A percentile compares a stretch with the other conserved stretches of the same genome.
Evolutionary conservation across 1,140 invertebrate species (phyloP).

Genomic region (Palaemon carinicauda): DNA sequence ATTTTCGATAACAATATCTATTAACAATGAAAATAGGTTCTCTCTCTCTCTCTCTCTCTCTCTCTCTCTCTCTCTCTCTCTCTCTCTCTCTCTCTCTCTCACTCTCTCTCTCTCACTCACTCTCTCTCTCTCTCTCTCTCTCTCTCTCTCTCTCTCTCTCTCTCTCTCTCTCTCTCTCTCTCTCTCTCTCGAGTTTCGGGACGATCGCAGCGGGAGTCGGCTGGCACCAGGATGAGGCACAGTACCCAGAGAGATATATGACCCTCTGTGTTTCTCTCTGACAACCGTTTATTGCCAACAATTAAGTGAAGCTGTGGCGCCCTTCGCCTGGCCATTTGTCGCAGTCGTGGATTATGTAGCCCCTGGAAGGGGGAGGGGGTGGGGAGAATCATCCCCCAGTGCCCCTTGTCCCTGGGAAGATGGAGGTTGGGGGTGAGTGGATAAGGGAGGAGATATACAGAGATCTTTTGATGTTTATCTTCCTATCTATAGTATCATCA

Average conservation of each 20-base stretch:
- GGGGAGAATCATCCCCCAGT: neutral
- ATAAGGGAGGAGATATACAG: too few relatives aligned
- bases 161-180: neutral
- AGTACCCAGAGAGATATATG: slow-evolving; percentile 24
- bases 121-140: neutral
- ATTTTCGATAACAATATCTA: too few relatives aligned
- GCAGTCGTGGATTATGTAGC: neutral
- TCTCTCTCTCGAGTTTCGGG: neutral
- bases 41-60: neutral
- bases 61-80: neutral
- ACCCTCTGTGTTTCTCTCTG: slow-evolving; percentile 46
- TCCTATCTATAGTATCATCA: too few relatives aligned
- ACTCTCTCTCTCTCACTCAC: neutral
- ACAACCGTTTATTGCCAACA: slow-evolving; percentile 53
- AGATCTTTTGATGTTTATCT: too few relatives aligned
- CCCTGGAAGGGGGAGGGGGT: too few relatives aligned
- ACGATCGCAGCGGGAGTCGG: neutral
- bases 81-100: neutral
- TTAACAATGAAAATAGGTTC: too few relatives aligned
- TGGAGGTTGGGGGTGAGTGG: too few relatives aligned
- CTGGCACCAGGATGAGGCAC: neutral
- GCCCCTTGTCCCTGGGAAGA: neutral
- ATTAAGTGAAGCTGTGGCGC: slow-evolving; percentile 45
- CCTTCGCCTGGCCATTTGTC: slow-evolving; percentile 26
- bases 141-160: neutral